phyloP scores from a whole-genome alignment of 2,113 vertebrate genomes.

The Anguilla rostrata region DNA sequence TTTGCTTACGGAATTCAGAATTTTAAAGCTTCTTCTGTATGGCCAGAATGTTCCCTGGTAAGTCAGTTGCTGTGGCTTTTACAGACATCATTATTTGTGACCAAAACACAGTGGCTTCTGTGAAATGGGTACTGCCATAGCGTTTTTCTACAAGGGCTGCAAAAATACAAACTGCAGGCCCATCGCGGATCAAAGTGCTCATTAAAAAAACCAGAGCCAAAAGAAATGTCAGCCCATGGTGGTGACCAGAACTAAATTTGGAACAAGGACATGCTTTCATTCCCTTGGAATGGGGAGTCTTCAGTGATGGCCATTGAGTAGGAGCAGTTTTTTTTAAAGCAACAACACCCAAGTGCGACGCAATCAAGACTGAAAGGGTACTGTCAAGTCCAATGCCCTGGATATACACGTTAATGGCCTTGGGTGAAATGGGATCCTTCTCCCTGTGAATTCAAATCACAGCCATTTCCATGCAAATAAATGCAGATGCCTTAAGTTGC shows the following conservation, averaged over 20 bases:
- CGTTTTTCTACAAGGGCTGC: constrained; percentile 4
- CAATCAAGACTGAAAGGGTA: background rate
- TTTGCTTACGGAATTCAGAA: constrained; percentile 3
- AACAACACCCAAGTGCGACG: background rate
- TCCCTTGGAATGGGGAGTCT: constrained; percentile 63
- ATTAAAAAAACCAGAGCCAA: constrained; percentile 14
- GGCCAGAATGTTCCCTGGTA: background rate
- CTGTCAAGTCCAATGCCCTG: background rate
- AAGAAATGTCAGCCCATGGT: background rate
- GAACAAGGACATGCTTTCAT: constrained; percentile 55
- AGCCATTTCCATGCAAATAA: background rate
- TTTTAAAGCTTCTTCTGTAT: background rate
- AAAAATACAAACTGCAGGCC: constrained; percentile 12
- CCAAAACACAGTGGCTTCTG: background rate
- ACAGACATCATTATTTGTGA: background rate
- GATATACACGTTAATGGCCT: background rate
- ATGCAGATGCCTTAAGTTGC: background rate
- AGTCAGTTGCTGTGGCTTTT: background rate
- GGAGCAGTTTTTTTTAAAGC: constrained; percentile 48
- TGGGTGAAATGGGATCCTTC: background rate
- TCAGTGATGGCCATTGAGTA: constrained; percentile 62
- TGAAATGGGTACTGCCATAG: background rate
- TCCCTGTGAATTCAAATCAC: background rate
- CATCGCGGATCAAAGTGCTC: constrained; percentile 20
- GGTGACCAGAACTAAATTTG: constrained; percentile 1